phyloP scores from a whole-genome alignment of 2,888 invertebrate genomes.

The Athrips mouffetella region DNA sequence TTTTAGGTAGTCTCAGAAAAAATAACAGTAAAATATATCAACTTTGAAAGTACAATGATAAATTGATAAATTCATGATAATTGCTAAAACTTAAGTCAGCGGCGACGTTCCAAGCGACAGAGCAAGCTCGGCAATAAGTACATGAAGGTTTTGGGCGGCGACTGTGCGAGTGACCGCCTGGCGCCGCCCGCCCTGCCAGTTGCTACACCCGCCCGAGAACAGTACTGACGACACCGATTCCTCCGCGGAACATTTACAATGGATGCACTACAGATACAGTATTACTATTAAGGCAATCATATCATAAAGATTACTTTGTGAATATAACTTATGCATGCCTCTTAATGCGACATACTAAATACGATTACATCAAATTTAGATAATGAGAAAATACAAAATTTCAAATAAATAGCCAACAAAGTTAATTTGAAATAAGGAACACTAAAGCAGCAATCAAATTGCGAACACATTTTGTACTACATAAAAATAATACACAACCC shows the following conservation, averaged over 20 bases:
- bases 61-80: slow-evolving; percentile 64
- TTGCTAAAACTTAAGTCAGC: slow-evolving; percentile 64
- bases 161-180: slow-evolving; percentile 36
- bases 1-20: slow-evolving; percentile 74
- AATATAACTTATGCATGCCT: slow-evolving; percentile 53
- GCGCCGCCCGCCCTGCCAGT: neutral
- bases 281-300: slow-evolving; percentile 68
- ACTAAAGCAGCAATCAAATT: slow-evolving; percentile 78
- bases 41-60: slow-evolving; percentile 65
- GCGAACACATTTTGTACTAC: slow-evolving; percentile 79
- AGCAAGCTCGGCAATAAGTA: slow-evolving; percentile 62
- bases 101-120: slow-evolving; percentile 74
- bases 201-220: neutral
- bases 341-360: slow-evolving; percentile 50
- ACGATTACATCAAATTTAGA: slow-evolving; percentile 45
- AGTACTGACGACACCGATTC: slow-evolving; percentile 20
- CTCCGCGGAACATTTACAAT: slow-evolving; percentile 45
- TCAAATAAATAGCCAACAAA: slow-evolving; percentile 70
- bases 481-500: slow-evolving; percentile 78
- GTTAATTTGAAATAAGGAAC: slow-evolving; percentile 71
- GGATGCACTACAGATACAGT: slow-evolving; percentile 52
- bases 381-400: slow-evolving; percentile 57
- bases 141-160: slow-evolving; percentile 34
- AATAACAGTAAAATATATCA: slow-evolving; percentile 74
- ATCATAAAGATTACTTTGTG: slow-evolving; percentile 53